Evolutionary conservation across 2,113 vertebrate genomes (phyloP).

Genomic region (Tylochromis polylepis): DNA sequence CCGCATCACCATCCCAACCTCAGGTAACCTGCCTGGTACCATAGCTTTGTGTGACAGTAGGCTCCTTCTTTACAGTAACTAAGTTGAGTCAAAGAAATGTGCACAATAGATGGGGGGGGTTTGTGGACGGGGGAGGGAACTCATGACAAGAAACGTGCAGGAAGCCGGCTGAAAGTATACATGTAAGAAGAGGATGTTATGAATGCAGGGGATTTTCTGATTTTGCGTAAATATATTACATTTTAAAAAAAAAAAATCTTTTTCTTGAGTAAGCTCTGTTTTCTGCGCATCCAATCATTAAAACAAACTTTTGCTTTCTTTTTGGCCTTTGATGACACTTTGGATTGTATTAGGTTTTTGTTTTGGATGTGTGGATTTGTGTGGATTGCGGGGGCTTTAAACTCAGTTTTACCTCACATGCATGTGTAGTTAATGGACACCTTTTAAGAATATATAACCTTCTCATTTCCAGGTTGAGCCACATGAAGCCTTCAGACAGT

Average conservation of each 20-base stretch:
- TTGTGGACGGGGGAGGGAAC: not conserved
- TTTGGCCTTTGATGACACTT: not conserved
- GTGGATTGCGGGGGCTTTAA: not conserved
- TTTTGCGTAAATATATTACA: not conserved
- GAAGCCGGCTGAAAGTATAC: not conserved
- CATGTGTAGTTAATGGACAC: not conserved
- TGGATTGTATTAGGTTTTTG: not conserved
- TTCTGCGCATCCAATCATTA: not conserved
- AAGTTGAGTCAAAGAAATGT: not conserved
- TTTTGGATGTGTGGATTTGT: not conserved
- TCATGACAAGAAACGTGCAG: not conserved
- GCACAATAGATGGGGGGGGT: not conserved
- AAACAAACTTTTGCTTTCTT: not conserved
- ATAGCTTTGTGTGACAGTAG: not conserved
- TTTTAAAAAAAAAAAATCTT: not conserved
- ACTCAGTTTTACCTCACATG: not conserved
- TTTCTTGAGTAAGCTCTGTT: not conserved
- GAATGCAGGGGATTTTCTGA: not conserved
- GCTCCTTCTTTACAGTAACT: not conserved
- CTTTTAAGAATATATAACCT: not conserved
- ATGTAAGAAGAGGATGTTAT: not conserved
- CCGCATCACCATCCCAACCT: slow-evolving; percentile 92
- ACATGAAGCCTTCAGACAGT: not conserved
- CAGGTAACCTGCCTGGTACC: slow-evolving; percentile 76
- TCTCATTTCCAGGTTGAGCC: not conserved